These are phyloP conservation scores for Xiphophorus couchianus DNA, from an alignment of 2,113 vertebrate species.

Conservation along the genomic window DNA sequence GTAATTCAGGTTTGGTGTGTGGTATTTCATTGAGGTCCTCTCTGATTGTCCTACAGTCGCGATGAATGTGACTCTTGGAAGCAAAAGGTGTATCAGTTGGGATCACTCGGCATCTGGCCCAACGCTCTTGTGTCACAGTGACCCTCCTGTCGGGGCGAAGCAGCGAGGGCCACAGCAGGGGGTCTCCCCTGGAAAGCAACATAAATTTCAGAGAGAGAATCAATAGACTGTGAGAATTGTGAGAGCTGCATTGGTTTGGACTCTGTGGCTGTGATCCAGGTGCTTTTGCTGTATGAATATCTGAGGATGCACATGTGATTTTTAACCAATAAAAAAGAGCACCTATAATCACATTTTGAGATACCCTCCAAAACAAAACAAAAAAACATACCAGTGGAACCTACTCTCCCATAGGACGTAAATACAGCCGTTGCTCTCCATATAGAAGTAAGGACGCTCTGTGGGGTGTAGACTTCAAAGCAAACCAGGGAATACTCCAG, in stretches of 20 bases:
- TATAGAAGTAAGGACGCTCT: slow-evolving; percentile 82
- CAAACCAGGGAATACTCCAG: slow-evolving; percentile 82
- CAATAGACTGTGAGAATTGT: slow-evolving; percentile 78
- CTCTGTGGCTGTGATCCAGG: slow-evolving; percentile 59
- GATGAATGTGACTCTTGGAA: slow-evolving; percentile 80
- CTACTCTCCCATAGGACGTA: slow-evolving; percentile 79
- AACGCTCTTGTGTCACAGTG: slow-evolving; percentile 83
- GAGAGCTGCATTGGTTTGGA: slow-evolving; percentile 75
- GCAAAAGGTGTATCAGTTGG: slow-evolving; percentile 71
- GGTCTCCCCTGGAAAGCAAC: slow-evolving; percentile 78
- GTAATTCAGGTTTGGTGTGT: slow-evolving; percentile 68
- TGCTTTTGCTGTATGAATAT: slow-evolving; percentile 21
- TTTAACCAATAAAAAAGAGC: slow-evolving; percentile 46
- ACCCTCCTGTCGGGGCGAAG: slow-evolving; percentile 75
- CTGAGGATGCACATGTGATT: not conserved
- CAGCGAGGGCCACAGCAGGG: slow-evolving; percentile 81
- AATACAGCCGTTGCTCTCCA: slow-evolving; percentile 77
- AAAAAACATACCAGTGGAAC: slow-evolving; percentile 49
- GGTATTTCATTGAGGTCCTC: slow-evolving; percentile 61
- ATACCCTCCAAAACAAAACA: slow-evolving; percentile 20
- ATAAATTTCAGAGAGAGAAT: slow-evolving; percentile 84
- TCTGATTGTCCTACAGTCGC: slow-evolving; percentile 64
- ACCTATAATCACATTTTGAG: slow-evolving; percentile 1
- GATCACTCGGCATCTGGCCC: slow-evolving; percentile 82
- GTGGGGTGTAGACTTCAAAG: slow-evolving; percentile 85